Conservation (phyloP, 1,140 invertebrate genomes). For the Melanaphis sacchari region DNA sequence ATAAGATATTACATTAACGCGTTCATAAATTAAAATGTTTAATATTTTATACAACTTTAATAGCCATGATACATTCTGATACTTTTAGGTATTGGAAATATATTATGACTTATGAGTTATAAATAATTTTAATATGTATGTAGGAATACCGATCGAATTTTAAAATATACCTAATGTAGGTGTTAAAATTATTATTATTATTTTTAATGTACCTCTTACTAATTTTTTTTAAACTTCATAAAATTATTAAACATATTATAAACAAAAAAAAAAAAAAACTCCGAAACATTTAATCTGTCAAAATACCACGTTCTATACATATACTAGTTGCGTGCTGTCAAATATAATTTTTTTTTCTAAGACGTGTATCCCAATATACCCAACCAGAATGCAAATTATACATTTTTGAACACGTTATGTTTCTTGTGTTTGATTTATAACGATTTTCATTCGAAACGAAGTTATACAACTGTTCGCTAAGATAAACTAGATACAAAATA, state of each 20-base stretch:
- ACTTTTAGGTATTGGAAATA: background rate
- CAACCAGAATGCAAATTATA: conserved; percentile 39
- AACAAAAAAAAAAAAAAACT: background rate
- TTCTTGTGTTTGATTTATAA: conserved; percentile 22
- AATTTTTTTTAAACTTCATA: background rate
- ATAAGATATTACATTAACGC: background rate
- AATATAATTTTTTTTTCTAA: conserved; percentile 4
- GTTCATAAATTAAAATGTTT: conserved; percentile 2
- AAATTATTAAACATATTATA: background rate
- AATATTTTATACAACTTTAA: background rate
- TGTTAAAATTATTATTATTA: background rate
- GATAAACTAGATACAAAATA: background rate
- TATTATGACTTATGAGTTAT: background rate
- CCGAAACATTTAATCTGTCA: background rate
- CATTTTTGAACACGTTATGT: background rate
- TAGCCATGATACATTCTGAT: background rate
- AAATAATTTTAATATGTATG: background rate
- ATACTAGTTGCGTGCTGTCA: background rate
- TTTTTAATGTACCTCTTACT: background rate
- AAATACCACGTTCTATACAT: background rate
- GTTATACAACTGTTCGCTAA: background rate
- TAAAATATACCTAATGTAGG: background rate
- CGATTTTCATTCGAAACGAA: background rate
- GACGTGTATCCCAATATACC: background rate
- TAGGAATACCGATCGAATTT: background rate